Conservation (phyloP, 2,888 invertebrate genomes). For the Malacosoma neustria region DNA sequence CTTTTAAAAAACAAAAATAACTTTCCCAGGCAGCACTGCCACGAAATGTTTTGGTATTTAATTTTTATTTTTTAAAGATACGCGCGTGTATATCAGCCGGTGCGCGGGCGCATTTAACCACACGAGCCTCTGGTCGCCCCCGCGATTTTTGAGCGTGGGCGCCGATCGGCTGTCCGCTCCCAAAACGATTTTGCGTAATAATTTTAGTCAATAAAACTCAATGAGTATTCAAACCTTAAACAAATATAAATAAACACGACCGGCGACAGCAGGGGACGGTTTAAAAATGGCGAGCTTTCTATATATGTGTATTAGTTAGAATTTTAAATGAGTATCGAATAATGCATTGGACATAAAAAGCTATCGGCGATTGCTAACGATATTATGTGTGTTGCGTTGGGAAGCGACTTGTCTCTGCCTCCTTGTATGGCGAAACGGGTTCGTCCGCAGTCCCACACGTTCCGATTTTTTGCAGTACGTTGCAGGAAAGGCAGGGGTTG, state of each 20-base stretch:
- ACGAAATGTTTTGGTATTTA: constrained; percentile 16
- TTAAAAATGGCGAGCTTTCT: constrained; percentile 68
- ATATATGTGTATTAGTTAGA: constrained; percentile 69
- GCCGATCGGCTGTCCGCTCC: constrained; percentile 47
- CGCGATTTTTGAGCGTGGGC: constrained; percentile 66
- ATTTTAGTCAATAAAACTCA: constrained; percentile 45
- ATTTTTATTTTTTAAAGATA: constrained; percentile 29
- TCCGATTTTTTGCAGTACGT: constrained; percentile 62
- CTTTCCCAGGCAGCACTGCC: constrained; percentile 19
- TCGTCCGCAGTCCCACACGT: constrained; percentile 72
- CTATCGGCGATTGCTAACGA: constrained; percentile 69
- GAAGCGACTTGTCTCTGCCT: constrained; percentile 58
- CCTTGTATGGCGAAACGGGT: constrained; percentile 72
- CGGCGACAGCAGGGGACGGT: constrained; percentile 57
- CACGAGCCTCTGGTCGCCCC: constrained; percentile 68
- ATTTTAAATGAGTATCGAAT: constrained; percentile 75
- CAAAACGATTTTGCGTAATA: constrained; percentile 68
- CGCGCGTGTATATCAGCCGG: constrained; percentile 57
- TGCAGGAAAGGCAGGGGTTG: constrained; percentile 40
- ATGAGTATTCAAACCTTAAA: constrained; percentile 12
- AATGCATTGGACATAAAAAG: constrained; percentile 74
- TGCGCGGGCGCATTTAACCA: constrained; percentile 65
- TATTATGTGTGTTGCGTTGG: constrained; percentile 71
- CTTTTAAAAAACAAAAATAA: constrained; percentile 21
- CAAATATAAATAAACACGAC: constrained; percentile 32